A percentile compares a stretch with the other conserved stretches of the same genome.
phyloP scores from a whole-genome alignment of 1,140 invertebrate species.

The Drosophila rufa region DNA sequence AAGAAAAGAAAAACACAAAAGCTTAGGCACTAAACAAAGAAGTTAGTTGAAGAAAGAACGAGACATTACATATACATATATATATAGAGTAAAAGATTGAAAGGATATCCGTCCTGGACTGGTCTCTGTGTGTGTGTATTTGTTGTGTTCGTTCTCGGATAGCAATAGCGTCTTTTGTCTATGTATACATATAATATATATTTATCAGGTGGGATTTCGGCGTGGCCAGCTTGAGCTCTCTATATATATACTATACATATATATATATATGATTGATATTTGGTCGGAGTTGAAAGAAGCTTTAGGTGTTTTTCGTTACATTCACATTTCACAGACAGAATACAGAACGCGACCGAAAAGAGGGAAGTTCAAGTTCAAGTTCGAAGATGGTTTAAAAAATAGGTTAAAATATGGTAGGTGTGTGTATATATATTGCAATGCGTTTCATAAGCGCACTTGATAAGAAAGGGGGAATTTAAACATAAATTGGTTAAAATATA shows the following conservation, averaged over 20 bases:
- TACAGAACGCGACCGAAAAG: constrained; percentile 39
- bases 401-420: constrained; percentile 7
- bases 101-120: constrained; percentile 54
- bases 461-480: constrained; percentile 33
- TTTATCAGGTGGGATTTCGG: constrained; percentile 75
- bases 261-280: constrained; percentile 50
- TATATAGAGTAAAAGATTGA: constrained; percentile 37
- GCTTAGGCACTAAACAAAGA: constrained; percentile 57
- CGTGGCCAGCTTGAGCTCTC: constrained; percentile 81
- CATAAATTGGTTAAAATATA: constrained; percentile 51
- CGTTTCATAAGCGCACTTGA: constrained; percentile 78
- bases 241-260: constrained; percentile 53
- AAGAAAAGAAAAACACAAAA: constrained; percentile 29
- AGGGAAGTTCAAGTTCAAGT: constrained; percentile 11
- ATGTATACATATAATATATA: constrained; percentile 61
- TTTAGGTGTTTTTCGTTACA: constrained; percentile 36
- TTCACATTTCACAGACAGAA: constrained; percentile 63
- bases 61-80: constrained; percentile 28
- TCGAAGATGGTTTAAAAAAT: constrained; percentile 19
- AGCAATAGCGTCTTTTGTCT: constrained; percentile 69
- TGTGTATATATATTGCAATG: constrained; percentile 71
- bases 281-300: constrained; percentile 73
- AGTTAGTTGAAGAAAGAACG: constrained; percentile 61
- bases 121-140: constrained; percentile 42
- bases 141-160: constrained; percentile 20